These are phyloP conservation scores for Diorhabda elongata DNA, from an alignment of 1,140 invertebrate species.

Conservation along the genomic window DNA sequence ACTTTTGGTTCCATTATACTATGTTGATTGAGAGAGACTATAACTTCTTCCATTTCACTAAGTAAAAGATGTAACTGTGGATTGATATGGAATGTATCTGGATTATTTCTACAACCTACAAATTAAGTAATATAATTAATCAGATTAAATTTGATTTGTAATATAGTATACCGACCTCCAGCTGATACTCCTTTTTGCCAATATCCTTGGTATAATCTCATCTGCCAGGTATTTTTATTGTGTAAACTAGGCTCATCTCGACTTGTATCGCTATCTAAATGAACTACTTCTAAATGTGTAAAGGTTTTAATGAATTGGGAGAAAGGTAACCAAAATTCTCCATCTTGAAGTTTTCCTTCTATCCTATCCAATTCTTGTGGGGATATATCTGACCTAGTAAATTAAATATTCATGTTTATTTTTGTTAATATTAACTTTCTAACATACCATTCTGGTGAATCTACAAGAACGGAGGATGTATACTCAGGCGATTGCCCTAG, in stretches of 20 bases:
- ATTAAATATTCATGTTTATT: slow-evolving; percentile 37
- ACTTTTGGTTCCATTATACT: slow-evolving; percentile 90
- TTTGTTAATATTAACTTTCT: neutral
- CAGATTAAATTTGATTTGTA: too few species aligned
- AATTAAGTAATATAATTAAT: neutral
- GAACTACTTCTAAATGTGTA: slow-evolving; percentile 79
- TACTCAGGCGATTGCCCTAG: slow-evolving; percentile 66
- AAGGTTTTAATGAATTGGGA: slow-evolving; percentile 81
- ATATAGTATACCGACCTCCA: slow-evolving; percentile 52
- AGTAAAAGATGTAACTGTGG: slow-evolving; percentile 80
- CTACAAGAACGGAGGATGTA: slow-evolving; percentile 66
- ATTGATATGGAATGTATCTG: slow-evolving; percentile 91
- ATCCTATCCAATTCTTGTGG: slow-evolving; percentile 69
- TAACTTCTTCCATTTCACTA: slow-evolving; percentile 78
- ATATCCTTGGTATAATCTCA: slow-evolving; percentile 78
- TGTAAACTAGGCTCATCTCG: slow-evolving; percentile 77
- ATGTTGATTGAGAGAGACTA: slow-evolving; percentile 86
- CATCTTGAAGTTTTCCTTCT: slow-evolving; percentile 55
- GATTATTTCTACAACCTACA: slow-evolving; percentile 76
- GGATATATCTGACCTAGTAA: slow-evolving; percentile 66
- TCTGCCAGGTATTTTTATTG: slow-evolving; percentile 77
- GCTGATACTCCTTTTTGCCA: slow-evolving; percentile 87
- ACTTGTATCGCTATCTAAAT: slow-evolving; percentile 81
- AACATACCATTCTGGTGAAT: slow-evolving; percentile 53
- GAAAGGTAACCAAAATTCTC: slow-evolving; percentile 86